phyloP scores from a whole-genome alignment of 2,797 vertebrate species.

The Furcifer pardalis region DNA sequence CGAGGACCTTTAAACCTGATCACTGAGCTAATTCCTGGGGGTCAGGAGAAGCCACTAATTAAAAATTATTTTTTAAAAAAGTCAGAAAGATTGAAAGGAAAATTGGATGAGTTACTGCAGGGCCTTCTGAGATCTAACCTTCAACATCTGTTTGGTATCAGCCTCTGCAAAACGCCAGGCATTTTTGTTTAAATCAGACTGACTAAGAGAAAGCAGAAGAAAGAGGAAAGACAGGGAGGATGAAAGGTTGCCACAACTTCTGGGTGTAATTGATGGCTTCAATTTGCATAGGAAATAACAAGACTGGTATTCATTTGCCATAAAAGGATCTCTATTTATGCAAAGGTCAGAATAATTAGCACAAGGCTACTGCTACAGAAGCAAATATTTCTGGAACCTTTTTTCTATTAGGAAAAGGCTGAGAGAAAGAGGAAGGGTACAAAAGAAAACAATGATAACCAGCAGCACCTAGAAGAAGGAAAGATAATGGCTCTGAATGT shows the following conservation, averaged over 20 bases:
- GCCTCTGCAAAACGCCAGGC: not conserved
- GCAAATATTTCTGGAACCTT: not conserved
- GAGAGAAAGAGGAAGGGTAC: not conserved
- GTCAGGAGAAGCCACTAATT: constrained; percentile 47
- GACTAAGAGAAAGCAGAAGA: constrained; percentile 26
- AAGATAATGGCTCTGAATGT: too few relatives aligned
- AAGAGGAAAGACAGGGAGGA: constrained; percentile 47
- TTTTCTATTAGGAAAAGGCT: not conserved
- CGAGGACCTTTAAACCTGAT: not conserved
- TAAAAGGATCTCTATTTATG: constrained; percentile 52
- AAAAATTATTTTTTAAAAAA: constrained; percentile 52
- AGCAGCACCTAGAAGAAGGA: not conserved
- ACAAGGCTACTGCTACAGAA: not conserved
- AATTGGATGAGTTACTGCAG: constrained; percentile 13
- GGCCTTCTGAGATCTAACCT: constrained; percentile 27
- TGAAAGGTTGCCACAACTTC: constrained; percentile 57
- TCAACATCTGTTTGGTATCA: constrained; percentile 28
- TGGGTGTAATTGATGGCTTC: constrained; percentile 64
- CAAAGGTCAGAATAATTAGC: constrained; percentile 65
- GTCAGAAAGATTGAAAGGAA: constrained; percentile 20
- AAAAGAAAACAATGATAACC: not conserved
- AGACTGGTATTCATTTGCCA: constrained; percentile 55
- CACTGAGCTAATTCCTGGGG: not conserved
- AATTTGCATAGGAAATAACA: constrained; percentile 72
- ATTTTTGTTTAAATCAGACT: constrained; percentile 32